Conservation (phyloP, 1,140 invertebrate species). For the Penaeus japonicus region DNA sequence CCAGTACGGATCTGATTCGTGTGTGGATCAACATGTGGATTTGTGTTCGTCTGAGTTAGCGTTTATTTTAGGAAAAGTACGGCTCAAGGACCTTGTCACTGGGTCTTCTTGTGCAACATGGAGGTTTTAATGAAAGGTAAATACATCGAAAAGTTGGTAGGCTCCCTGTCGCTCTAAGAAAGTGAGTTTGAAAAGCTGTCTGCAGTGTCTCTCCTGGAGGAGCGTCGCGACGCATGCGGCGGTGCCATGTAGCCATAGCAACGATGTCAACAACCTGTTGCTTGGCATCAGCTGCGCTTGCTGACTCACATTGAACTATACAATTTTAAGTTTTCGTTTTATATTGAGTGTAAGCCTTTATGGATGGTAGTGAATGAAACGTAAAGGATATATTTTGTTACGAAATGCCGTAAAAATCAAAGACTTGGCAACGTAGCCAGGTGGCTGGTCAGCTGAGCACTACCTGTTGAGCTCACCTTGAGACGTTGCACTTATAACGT, state of each 20-base stretch:
- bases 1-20: conserved; percentile 16
- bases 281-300: neutral
- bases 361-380: no score
- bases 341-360: no score
- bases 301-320: no score
- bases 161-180: neutral
- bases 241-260: conserved; percentile 19
- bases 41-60: neutral
- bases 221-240: conserved; percentile 2
- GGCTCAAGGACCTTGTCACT: neutral
- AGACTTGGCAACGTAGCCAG: neutral
- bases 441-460: conserved; percentile 18
- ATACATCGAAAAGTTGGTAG: neutral
- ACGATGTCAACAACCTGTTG: conserved; percentile 13
- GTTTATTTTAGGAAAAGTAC: conserved; percentile 1
- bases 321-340: no score
- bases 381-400: no score
- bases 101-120: neutral
- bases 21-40: conserved; percentile 17
- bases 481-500: neutral
- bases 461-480: conserved; percentile 24
- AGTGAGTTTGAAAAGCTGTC: neutral
- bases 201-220: neutral
- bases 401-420: no score
- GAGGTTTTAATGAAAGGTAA: neutral